Conservation (phyloP, 2,113 vertebrate species). For the Mormoops blainvillei region DNA sequence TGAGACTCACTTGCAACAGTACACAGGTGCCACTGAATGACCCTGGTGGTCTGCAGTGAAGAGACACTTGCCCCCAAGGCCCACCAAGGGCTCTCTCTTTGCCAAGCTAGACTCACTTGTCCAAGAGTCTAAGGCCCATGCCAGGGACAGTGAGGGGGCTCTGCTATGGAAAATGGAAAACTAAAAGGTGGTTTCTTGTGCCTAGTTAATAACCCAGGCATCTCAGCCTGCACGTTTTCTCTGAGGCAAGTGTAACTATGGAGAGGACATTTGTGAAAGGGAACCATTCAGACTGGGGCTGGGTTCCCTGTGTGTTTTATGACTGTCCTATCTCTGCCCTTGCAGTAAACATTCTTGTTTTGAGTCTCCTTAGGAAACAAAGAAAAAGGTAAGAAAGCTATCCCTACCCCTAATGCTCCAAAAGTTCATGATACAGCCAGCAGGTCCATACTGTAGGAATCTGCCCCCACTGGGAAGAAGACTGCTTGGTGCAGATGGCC, state of each 20-base stretch:
- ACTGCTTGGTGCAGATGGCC: background rate
- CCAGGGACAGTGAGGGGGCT: background rate
- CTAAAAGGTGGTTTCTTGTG: background rate
- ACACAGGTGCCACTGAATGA: background rate
- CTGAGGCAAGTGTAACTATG: background rate
- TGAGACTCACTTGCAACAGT: background rate
- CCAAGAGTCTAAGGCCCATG: background rate
- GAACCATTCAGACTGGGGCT: background rate
- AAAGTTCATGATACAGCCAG: background rate
- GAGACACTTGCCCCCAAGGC: background rate
- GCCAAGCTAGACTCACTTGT: background rate
- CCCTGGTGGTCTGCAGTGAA: background rate
- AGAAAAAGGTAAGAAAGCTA: conserved; percentile 4
- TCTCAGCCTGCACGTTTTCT: background rate
- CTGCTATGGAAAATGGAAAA: background rate
- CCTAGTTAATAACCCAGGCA: background rate
- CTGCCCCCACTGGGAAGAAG: background rate
- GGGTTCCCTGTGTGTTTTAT: background rate
- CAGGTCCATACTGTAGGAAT: background rate
- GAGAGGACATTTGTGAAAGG: background rate
- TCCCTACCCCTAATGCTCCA: background rate
- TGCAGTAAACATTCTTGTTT: background rate
- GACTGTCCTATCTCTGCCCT: background rate
- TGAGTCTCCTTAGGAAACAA: background rate
- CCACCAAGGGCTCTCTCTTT: background rate